Evolutionary conservation across 2,888 invertebrate species (phyloP).

Genomic region (Drosophila helvetica): DNA sequence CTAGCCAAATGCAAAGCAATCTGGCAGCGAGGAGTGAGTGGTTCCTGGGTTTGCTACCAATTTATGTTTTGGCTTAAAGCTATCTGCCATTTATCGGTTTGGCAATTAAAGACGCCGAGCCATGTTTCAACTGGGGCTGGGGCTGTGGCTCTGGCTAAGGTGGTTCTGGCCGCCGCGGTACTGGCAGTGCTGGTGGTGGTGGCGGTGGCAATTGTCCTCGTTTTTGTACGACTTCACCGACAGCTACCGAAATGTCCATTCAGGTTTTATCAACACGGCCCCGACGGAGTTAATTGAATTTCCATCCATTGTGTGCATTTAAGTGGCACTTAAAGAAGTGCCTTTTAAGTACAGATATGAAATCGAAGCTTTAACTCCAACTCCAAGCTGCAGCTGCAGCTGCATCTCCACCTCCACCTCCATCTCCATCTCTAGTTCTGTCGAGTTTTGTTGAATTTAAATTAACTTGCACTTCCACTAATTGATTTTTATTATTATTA

Average conservation of each 20-base stretch:
- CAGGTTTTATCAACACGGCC: constrained; percentile 36
- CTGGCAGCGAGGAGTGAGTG: constrained; percentile 28
- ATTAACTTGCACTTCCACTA: constrained; percentile 23
- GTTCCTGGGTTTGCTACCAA: constrained; percentile 50
- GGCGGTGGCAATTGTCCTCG: constrained; percentile 41
- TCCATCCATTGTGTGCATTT: constrained; percentile 37
- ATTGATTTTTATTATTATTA: constrained; percentile 24
- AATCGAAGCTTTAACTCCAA: constrained; percentile 14
- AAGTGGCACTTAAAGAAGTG: constrained; percentile 52
- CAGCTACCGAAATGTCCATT: constrained; percentile 40
- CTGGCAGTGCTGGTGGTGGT: constrained; percentile 37
- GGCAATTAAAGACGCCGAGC: constrained; percentile 53
- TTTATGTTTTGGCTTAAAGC: constrained; percentile 53
- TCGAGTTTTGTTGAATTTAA: constrained; percentile 9
- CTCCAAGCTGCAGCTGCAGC: constrained; percentile 11
- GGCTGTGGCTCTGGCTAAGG: constrained; percentile 13
- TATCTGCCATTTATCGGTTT: constrained; percentile 56
- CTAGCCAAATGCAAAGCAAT: constrained; percentile 49
- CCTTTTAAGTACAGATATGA: constrained; percentile 35
- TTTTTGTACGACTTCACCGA: constrained; percentile 24
- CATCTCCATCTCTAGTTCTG: background rate
- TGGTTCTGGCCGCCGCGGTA: constrained; percentile 11
- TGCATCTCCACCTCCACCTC: background rate
- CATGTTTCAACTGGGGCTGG: constrained; percentile 10
- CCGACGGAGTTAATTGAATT: constrained; percentile 43